Evolutionary conservation across 2,797 vertebrate species (phyloP).

Genomic region (Poecilia gillii): DNA sequence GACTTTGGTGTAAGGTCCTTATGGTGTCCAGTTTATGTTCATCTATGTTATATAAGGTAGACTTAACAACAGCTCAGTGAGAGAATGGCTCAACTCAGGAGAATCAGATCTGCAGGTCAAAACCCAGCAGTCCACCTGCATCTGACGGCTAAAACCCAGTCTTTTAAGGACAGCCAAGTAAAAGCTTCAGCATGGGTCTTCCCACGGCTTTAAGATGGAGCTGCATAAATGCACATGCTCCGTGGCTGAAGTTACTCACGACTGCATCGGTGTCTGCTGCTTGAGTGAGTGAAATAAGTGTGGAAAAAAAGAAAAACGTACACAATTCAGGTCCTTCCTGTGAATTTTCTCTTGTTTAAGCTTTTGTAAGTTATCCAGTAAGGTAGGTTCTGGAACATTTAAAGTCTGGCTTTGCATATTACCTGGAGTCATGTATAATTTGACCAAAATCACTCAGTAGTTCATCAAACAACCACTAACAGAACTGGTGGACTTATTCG

Average conservation of each 20-base stretch:
- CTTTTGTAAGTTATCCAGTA: background rate
- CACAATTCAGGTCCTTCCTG: background rate
- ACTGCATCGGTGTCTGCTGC: no score
- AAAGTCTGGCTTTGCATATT: background rate
- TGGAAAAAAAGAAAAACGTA: background rate
- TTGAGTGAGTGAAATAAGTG: background rate
- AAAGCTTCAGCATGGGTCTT: background rate
- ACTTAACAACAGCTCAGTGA: background rate
- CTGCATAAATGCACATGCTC: background rate
- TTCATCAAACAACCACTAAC: background rate
- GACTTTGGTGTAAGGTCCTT: background rate
- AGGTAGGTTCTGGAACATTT: background rate
- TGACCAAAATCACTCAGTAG: background rate
- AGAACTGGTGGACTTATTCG: background rate
- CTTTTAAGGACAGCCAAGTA: background rate
- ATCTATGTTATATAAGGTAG: background rate
- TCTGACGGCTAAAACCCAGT: background rate
- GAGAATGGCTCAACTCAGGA: background rate
- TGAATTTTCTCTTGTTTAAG: background rate
- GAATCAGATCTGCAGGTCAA: conserved; percentile 2
- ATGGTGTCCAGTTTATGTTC: background rate
- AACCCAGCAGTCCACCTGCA: background rate
- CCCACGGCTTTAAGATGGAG: background rate
- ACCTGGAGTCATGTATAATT: background rate
- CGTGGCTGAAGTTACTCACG: background rate